Evolutionary conservation across 2,113 vertebrate genomes (phyloP), one percentile per base, ranked within the genome.

Genomic region (Clupea harengus): DNA sequence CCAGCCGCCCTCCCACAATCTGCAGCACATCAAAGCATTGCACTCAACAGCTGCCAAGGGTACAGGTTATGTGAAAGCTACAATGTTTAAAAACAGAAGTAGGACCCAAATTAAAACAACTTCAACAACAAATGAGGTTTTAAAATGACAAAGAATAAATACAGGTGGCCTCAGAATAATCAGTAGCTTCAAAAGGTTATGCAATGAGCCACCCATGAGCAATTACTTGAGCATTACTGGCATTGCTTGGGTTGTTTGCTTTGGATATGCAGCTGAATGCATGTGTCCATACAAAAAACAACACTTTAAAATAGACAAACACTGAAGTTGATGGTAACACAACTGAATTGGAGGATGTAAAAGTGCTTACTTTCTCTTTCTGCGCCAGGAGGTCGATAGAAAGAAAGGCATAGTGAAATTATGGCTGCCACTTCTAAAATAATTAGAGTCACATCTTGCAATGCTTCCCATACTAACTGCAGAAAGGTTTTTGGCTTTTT

Each of bases 401-500:
- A 98, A 93, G 98, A 98, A 96, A 99, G 97, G 95, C 96, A 97
- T 94, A 99, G 92, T 83, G 98, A 99, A 90, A 99, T 95, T 94
- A 99, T 94, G 54, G 98, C 97, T 95, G 98, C 97, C 93, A 99
- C 96, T 96, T 99, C 97, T 94, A 99, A 95, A 94, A 99, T 98
- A 94, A 99, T 99, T 94, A 99, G 95, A 45, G 98, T 99, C 93
- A 98, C 96, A 7, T 99, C 98, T 94, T 99, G 98, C 94, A 99
- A 96, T 92, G 98, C 97, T 95, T 99, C 98, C 97, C 97, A 99
- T 92, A 99, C 98, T 97, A 99, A 96, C 85, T 98, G 96, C 93
- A 99, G 94, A 96, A 99, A 99, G 90, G 98, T 99, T 97, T 99
- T 99, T 96, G 98, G 96, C 96, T 98, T 99, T 96, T 99, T 99